These are phyloP conservation scores for Dasyurus viverrinus DNA, from an alignment of 2,113 vertebrate genomes.

Conservation along the genomic window DNA sequence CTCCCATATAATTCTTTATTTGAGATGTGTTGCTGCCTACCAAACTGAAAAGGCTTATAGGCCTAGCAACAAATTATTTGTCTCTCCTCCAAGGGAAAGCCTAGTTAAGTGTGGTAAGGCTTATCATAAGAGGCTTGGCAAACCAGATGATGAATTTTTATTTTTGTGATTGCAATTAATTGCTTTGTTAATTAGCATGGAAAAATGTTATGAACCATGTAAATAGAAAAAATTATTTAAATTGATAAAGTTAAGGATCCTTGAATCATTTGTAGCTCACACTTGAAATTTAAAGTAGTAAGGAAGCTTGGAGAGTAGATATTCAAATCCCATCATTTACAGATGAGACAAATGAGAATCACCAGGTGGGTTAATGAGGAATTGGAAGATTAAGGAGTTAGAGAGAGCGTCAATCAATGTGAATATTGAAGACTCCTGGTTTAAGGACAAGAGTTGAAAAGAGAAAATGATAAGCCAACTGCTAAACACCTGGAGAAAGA, in stretches of 20 bases:
- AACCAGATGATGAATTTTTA: not conserved
- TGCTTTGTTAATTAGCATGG: not conserved
- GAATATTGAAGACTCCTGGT: not conserved
- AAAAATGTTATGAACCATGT: not conserved
- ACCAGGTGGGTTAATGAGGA: not conserved
- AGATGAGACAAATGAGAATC: not conserved
- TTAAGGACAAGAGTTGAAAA: not conserved
- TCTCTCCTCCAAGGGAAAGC: not conserved
- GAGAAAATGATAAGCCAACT: no score
- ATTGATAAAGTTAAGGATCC: not conserved
- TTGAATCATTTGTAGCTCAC: not conserved
- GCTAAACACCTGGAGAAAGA: not conserved
- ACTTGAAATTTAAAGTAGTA: not conserved
- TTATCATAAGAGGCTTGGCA: not conserved
- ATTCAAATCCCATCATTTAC: not conserved
- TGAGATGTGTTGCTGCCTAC: not conserved
- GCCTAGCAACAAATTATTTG: not conserved
- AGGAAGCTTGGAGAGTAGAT: not conserved
- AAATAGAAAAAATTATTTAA: not conserved
- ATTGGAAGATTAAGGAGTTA: not conserved
- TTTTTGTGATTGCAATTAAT: not conserved
- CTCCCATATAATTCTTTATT: not conserved
- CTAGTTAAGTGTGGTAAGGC: not conserved
- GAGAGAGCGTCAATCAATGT: not conserved
- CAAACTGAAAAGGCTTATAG: not conserved